Evolutionary conservation across 2,797 vertebrate genomes (phyloP).

Genomic region (Menidia menidia): DNA sequence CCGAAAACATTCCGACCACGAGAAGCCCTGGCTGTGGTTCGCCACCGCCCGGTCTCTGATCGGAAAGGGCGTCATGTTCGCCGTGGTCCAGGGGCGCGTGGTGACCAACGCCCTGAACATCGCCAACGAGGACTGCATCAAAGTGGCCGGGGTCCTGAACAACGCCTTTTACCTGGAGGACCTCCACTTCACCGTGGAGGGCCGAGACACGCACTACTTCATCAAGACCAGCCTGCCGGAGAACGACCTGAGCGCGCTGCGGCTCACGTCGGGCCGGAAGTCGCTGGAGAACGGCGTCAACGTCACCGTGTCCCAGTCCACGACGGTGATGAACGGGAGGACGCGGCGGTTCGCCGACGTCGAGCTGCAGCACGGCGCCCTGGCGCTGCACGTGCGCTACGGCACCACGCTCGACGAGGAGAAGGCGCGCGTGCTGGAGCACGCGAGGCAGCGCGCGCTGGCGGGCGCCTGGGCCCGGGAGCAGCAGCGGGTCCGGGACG

Average conservation of each 20-base stretch:
- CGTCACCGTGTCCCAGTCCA: conserved; percentile 96
- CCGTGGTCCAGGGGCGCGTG: conserved; percentile 94
- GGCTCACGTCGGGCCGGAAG: conserved; percentile 93
- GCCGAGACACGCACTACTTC: conserved; percentile 97
- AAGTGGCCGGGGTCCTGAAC: conserved; percentile 96
- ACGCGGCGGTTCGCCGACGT: conserved; percentile 97
- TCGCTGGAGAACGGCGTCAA: conserved; percentile 97
- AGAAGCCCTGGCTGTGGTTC: conserved; percentile 96
- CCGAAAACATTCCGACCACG: conserved; percentile 80
- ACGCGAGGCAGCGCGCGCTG: conserved; percentile 94
- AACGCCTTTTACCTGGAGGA: conserved; percentile 97
- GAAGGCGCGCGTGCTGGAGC: conserved; percentile 95
- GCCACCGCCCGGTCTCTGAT: conserved; percentile 93
- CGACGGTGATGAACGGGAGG: conserved; percentile 94
- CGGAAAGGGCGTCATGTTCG: conserved; percentile 97
- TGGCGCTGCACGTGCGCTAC: conserved; percentile 95
- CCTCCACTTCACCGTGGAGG: conserved; percentile 95
- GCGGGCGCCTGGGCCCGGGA: conserved; percentile 94
- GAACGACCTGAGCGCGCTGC: conserved; percentile 92
- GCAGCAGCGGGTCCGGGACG: conserved; percentile 95
- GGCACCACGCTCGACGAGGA: conserved; percentile 97
- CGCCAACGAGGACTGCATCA: conserved; percentile 99
- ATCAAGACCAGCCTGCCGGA: conserved; percentile 96
- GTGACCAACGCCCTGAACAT: conserved; percentile 97
- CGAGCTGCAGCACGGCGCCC: conserved; percentile 93